These are phyloP conservation scores for Caenorhabditis latens DNA, from an alignment of 1,140 invertebrate genomes.

Conservation along the genomic window DNA sequence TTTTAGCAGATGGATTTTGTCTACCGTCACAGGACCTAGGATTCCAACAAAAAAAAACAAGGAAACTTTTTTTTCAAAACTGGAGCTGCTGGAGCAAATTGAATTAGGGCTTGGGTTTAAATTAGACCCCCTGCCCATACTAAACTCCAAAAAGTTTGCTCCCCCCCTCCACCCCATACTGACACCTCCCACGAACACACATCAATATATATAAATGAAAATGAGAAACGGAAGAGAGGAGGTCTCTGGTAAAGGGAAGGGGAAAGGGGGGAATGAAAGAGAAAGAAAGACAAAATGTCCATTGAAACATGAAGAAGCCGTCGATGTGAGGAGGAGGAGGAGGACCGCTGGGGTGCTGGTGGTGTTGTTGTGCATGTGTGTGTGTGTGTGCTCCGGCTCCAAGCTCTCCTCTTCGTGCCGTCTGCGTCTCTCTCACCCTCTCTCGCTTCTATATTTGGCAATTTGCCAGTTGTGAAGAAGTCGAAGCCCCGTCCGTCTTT, in stretches of 20 bases:
- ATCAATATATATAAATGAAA: not conserved
- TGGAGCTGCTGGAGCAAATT: too few relatives aligned
- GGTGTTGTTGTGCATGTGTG: slow-evolving; percentile 19
- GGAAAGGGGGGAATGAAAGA: not conserved
- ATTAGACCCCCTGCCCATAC: too few relatives aligned
- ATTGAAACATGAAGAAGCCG: slow-evolving; percentile 55
- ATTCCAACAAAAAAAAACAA: too few relatives aligned
- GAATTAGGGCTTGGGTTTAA: too few relatives aligned
- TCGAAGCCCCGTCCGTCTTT: slow-evolving; percentile 39
- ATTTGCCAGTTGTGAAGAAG: slow-evolving; percentile 51
- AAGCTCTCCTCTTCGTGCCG: not conserved
- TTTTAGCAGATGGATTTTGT: too few relatives aligned
- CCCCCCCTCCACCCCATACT: too few relatives aligned
- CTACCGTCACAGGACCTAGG: too few relatives aligned
- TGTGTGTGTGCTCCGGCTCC: slow-evolving; percentile 25
- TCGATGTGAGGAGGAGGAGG: not conserved
- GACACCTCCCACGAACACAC: not conserved
- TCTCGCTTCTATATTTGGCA: slow-evolving; percentile 51
- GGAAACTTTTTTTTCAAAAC: too few relatives aligned
- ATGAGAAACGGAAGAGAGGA: slow-evolving; percentile 33
- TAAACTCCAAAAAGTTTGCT: too few relatives aligned
- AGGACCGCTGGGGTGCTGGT: not conserved
- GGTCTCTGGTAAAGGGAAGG: not conserved
- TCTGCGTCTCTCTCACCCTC: not conserved
- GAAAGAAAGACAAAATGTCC: slow-evolving; percentile 32